phyloP scores from a whole-genome alignment of 2,797 vertebrate genomes.

The Gallinago nigripennis region DNA sequence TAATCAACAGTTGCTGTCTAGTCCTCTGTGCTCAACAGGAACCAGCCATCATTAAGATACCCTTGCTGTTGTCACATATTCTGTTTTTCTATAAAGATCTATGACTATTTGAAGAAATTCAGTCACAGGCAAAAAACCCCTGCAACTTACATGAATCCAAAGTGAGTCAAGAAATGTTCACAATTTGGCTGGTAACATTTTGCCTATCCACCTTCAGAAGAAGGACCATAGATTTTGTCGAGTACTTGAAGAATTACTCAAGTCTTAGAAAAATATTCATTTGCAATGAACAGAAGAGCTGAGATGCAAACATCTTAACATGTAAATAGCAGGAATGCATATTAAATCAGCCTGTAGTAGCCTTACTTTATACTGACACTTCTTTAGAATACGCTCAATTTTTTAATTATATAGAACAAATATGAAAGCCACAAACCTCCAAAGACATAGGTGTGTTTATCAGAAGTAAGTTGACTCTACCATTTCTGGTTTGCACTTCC shows the following conservation, averaged over 20 bases:
- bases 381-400: neutral
- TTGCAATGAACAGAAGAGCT: neutral
- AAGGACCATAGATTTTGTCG: neutral
- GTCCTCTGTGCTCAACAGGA: neutral
- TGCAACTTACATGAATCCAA: neutral
- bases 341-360: neutral
- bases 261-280: neutral
- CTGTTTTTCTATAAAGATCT: neutral
- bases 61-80: neutral
- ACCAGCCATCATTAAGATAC: neutral
- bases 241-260: conserved; percentile 15
- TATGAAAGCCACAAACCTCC: neutral
- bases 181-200: neutral
- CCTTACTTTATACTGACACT: neutral
- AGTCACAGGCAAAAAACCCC: neutral
- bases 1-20: neutral
- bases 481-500: neutral
- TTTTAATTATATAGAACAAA: neutral
- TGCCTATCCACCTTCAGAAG: neutral
- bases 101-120: neutral
- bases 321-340: conserved; percentile 5
- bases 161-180: neutral
- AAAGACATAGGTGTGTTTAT: neutral
- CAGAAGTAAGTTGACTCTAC: neutral
- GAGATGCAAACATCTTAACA: neutral